These are phyloP conservation scores for Apamea epomidion DNA, from an alignment of 2,888 invertebrate genomes.

Conservation along the genomic window DNA sequence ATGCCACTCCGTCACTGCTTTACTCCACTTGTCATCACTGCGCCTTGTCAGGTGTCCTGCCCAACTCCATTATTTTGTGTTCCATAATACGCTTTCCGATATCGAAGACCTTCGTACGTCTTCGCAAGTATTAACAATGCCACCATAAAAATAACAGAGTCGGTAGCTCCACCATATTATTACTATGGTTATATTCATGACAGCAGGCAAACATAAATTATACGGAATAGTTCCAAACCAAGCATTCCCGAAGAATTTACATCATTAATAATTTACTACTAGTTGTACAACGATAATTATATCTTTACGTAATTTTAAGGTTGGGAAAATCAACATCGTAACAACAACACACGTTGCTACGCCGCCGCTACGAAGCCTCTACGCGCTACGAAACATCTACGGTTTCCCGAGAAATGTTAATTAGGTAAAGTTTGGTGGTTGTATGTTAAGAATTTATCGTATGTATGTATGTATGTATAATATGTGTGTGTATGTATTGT, in stretches of 20 bases:
- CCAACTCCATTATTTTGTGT: neutral
- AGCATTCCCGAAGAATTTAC: constrained; percentile 17
- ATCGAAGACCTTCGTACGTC: neutral
- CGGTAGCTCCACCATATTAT: neutral
- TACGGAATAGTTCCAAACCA: constrained; percentile 15
- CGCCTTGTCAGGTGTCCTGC: neutral
- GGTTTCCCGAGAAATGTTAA: constrained; percentile 59
- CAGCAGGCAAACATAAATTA: constrained; percentile 14
- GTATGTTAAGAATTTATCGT: constrained; percentile 44
- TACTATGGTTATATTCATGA: neutral
- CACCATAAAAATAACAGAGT: neutral
- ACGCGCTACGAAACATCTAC: constrained; percentile 53
- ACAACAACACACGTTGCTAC: constrained; percentile 39
- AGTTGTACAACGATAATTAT: constrained; percentile 20
- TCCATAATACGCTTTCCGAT: neutral
- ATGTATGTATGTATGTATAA: constrained; percentile 1
- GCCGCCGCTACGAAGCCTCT: constrained; percentile 23
- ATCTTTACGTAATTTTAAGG: constrained; percentile 34
- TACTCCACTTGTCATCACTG: neutral
- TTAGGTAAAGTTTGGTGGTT: constrained; percentile 55
- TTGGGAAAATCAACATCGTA: constrained; percentile 42
- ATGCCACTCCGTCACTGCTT: neutral
- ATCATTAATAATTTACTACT: constrained; percentile 10
- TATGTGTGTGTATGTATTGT: constrained; percentile 20
- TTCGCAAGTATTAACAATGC: neutral